Conservation (phyloP, 2,797 vertebrate species). For the Mus minutoides region DNA sequence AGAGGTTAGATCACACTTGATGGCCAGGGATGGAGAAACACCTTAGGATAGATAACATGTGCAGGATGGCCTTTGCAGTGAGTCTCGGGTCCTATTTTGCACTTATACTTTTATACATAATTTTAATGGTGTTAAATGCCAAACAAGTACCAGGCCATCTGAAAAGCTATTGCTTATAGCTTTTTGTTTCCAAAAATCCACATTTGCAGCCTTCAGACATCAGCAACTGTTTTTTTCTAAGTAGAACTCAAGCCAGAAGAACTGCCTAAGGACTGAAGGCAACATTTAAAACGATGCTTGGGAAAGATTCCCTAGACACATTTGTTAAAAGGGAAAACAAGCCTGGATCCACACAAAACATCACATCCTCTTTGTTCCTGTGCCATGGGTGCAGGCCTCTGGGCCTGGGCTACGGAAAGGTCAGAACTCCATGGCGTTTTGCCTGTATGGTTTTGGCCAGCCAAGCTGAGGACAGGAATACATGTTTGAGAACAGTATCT, state of each 20-base stretch:
- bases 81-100: background rate
- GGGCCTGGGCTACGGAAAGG: background rate
- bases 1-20: background rate
- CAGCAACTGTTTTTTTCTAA: conserved; percentile 33
- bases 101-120: background rate
- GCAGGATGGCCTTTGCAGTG: background rate
- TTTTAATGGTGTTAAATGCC: background rate
- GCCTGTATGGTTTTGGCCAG: background rate
- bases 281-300: background rate
- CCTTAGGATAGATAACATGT: too few relatives aligned
- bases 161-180: conserved; percentile 2
- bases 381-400: background rate
- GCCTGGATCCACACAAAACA: background rate
- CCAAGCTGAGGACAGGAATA: too few relatives aligned
- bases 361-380: background rate
- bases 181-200: conserved; percentile 8
- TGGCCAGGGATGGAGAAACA: background rate
- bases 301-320: background rate
- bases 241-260: conserved; percentile 12
- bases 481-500: background rate
- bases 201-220: conserved; percentile 7
- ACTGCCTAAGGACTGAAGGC: background rate
- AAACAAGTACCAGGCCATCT: background rate
- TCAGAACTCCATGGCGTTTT: too few relatives aligned
- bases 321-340: background rate